A percentile compares a stretch with the other conserved stretches of the same genome.
These are phyloP conservation scores for Leptopilina syphax DNA, from an alignment of 2,888 invertebrate genomes.

Conservation along the genomic window DNA sequence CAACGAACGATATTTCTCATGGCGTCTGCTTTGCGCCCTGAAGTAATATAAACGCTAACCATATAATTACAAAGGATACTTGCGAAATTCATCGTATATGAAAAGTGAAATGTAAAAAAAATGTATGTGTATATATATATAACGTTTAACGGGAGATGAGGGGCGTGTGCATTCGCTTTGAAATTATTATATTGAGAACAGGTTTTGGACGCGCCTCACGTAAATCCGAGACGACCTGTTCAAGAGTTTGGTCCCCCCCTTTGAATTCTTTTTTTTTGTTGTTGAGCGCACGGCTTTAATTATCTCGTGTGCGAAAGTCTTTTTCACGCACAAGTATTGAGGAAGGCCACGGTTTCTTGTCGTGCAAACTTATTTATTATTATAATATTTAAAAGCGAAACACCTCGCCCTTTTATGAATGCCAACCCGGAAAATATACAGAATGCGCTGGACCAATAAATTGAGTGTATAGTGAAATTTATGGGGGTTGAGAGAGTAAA, in stretches of 20 bases:
- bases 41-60: slow-evolving; percentile 22
- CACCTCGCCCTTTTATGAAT: slow-evolving; percentile 29
- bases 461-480: slow-evolving; percentile 25
- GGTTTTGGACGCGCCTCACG: slow-evolving; percentile 44
- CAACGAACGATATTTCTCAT: slow-evolving; percentile 1
- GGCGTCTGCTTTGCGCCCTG: slow-evolving; percentile 21
- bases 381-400: not conserved
- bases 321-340: slow-evolving; percentile 28
- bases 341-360: slow-evolving; percentile 41
- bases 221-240: slow-evolving; percentile 37
- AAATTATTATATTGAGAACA: slow-evolving; percentile 40
- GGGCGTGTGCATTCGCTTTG: slow-evolving; percentile 22
- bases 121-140: not conserved
- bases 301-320: slow-evolving; percentile 23
- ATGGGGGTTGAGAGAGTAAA: not conserved
- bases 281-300: slow-evolving; percentile 10
- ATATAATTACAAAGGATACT: slow-evolving; percentile 34
- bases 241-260: slow-evolving; percentile 5
- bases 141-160: slow-evolving; percentile 21
- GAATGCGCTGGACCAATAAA: slow-evolving; percentile 31
- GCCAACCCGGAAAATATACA: slow-evolving; percentile 30
- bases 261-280: not conserved
- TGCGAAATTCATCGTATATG: slow-evolving; percentile 33
- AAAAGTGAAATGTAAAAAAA: slow-evolving; percentile 28
- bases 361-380: not conserved